These are phyloP conservation scores for Smutsia temminckii DNA, from an alignment of 2,797 vertebrate genomes.

Conservation along the genomic window DNA sequence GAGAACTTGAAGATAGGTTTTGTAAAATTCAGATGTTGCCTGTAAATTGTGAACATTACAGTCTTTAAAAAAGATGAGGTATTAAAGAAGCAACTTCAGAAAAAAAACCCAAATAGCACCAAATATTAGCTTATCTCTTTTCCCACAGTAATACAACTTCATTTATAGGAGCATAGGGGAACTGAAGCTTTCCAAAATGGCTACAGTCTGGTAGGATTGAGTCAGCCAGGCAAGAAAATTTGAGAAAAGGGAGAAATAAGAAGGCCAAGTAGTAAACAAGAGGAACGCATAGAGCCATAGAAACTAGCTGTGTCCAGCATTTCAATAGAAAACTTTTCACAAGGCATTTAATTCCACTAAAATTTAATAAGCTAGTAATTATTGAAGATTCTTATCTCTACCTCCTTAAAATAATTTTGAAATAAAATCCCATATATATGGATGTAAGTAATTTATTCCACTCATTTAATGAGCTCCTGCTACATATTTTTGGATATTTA, in stretches of 20 bases:
- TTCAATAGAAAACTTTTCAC: neutral
- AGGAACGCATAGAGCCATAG: neutral
- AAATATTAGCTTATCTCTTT: neutral
- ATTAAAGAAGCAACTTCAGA: slow-evolving; percentile 24
- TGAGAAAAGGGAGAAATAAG: neutral
- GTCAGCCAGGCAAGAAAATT: neutral
- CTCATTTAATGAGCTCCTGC: neutral
- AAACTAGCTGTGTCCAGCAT: neutral
- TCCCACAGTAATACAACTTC: neutral
- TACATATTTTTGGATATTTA: neutral
- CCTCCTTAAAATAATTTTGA: neutral
- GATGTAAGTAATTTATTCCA: neutral
- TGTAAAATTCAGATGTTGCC: neutral
- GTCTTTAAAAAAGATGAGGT: neutral
- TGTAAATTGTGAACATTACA: slow-evolving; percentile 5
- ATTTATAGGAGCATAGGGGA: neutral
- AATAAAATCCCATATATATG: neutral
- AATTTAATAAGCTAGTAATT: slow-evolving; percentile 15
- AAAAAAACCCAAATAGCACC: neutral
- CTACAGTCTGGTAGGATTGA: neutral
- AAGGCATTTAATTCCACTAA: neutral
- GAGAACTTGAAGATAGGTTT: neutral
- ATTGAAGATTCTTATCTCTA: neutral
- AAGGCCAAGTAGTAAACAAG: neutral
- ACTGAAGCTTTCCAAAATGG: neutral